Base-by-base conservation (phyloP, 2,113 vertebrate genomes). In the Hystrix brachyura region DNA sequence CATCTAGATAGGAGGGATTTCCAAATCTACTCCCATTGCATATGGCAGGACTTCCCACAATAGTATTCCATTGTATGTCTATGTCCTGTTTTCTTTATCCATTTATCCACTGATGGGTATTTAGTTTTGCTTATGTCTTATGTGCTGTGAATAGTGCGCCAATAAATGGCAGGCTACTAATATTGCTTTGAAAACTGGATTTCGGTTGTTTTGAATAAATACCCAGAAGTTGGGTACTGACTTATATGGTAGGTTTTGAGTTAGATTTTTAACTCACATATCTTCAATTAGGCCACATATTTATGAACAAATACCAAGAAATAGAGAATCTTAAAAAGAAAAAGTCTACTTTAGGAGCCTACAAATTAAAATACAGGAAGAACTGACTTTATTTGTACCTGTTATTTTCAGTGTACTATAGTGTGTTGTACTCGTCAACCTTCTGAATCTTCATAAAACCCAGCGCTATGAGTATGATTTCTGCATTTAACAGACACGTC, bases 331-430 rank as follows among this genome's bases (percentile, higher is more conserved):
- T 17, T 78, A 64, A 85, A 48, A 3, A 96, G 53, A 90, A 94
- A 95, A 94, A 43, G 17, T 5, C 43, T 78, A 65, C 32, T 80
- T 90, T 76, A 80, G 59, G 94, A 32, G 84, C 86, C 1, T 62
- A 12, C 83, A 14, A 34, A 67, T 74, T 90, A 80, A 96, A 90
- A 89, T 94, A 72, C 19, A 53, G 57, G 85, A 87, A 74, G 18
- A 19, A 51, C 25, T 82, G 9, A 82, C 38, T 72, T 76, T 81
- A 48, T 53, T 34, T 87, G 51, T 53, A 32, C 4, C n/a, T 90
- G 46, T 62, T 79, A 46, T 92, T 90, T 95, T 74, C 25, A 74
- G 51, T 78, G 38, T 17, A 53, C 23, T 29, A 1, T 46, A 11
- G 14, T 76, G 53, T 11, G 32, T 85, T 76, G 17, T 90, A 34